These are phyloP conservation scores for Gymnosoma rotundatum DNA, from an alignment of 2,888 invertebrate species.

Conservation along the genomic window DNA sequence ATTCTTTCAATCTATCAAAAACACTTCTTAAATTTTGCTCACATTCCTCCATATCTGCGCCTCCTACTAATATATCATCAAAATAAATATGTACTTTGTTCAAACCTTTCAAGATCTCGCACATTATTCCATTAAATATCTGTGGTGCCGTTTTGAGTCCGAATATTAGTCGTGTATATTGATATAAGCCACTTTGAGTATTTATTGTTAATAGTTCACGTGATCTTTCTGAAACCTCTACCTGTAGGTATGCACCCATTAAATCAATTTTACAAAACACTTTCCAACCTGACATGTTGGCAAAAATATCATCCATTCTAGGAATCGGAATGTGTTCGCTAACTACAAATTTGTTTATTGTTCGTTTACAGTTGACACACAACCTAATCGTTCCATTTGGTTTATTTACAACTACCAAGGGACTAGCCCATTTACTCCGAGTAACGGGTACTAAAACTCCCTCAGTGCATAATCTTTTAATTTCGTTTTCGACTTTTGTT, in stretches of 20 bases:
- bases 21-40: too few relatives aligned
- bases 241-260: slow-evolving; percentile 52
- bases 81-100: too few relatives aligned
- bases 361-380: slow-evolving; percentile 58
- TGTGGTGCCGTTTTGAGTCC: too few relatives aligned
- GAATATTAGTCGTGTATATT: slow-evolving; percentile 51
- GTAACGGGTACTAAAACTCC: slow-evolving; percentile 53
- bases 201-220: too few relatives aligned
- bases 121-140: too few relatives aligned
- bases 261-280: slow-evolving; percentile 54
- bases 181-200: slow-evolving; percentile 54
- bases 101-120: too few relatives aligned
- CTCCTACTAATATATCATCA: too few relatives aligned
- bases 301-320: slow-evolving; percentile 57
- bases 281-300: slow-evolving; percentile 49
- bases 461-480: slow-evolving; percentile 36
- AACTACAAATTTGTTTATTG: slow-evolving; percentile 50
- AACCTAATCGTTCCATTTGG: slow-evolving; percentile 47
- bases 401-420: slow-evolving; percentile 60
- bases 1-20: too few relatives aligned
- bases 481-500: slow-evolving; percentile 51
- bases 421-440: slow-evolving; percentile 59
- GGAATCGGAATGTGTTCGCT: slow-evolving; percentile 57
- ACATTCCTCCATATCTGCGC: too few relatives aligned
- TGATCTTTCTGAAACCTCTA: too few relatives aligned